These are phyloP conservation scores for Microctonus hyperodae DNA, from an alignment of 2,888 invertebrate genomes.

Conservation along the genomic window DNA sequence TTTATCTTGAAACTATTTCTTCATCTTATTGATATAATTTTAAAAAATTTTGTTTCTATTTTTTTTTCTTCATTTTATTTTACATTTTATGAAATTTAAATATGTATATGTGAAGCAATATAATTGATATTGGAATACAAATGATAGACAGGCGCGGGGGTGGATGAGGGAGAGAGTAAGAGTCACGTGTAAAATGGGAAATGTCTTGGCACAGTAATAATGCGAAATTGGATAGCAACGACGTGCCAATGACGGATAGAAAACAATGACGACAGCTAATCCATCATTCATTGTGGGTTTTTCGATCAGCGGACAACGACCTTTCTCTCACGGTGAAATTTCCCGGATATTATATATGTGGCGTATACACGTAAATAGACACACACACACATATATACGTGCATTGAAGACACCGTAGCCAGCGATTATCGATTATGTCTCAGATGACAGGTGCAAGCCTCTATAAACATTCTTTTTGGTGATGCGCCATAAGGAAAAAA, in stretches of 20 bases:
- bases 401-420: slow-evolving; percentile 12
- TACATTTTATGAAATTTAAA: slow-evolving; percentile 10
- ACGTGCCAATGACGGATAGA: neutral
- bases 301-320: slow-evolving; percentile 35
- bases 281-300: slow-evolving; percentile 29
- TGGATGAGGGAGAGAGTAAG: slow-evolving; percentile 16
- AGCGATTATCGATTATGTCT: slow-evolving; percentile 33
- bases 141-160: neutral
- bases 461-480: slow-evolving; percentile 17
- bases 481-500: neutral
- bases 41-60: no score
- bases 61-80: neutral
- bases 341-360: slow-evolving; percentile 31
- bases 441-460: slow-evolving; percentile 30
- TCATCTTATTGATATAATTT: no score
- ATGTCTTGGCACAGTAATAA: slow-evolving; percentile 20
- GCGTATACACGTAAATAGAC: slow-evolving; percentile 26
- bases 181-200: slow-evolving; percentile 14
- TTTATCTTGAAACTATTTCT: neutral
- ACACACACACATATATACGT: slow-evolving; percentile 17
- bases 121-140: slow-evolving; percentile 31
- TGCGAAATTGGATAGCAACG: slow-evolving; percentile 28
- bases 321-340: slow-evolving; percentile 36
- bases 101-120: no score
- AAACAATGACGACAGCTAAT: slow-evolving; percentile 17